Conservation (phyloP, 2,888 invertebrate species). For the Pachymerium ferrugineum region DNA sequence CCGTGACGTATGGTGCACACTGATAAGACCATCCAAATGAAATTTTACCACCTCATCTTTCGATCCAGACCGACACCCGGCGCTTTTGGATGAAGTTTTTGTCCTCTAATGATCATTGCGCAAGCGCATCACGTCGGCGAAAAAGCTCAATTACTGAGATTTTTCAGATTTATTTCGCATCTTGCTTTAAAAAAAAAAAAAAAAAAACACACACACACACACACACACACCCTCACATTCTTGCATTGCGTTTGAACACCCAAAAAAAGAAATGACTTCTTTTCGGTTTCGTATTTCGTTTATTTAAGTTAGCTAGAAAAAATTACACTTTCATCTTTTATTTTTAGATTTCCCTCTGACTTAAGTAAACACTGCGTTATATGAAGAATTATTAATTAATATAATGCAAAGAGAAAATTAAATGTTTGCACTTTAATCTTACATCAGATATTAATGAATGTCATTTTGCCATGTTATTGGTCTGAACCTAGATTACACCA, state of each 20-base stretch:
- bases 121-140: neutral
- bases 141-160: neutral
- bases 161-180: neutral
- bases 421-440: neutral
- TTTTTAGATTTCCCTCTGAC: too few species aligned
- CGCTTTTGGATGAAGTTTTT: neutral
- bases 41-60: constrained; percentile 8
- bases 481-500: constrained; percentile 13
- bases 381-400: too few species aligned
- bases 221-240: too few species aligned
- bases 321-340: too few species aligned
- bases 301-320: too few species aligned
- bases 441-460: neutral
- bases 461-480: neutral
- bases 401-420: neutral
- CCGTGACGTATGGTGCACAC: neutral
- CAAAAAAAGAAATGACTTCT: too few species aligned
- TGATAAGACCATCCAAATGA: constrained; percentile 3
- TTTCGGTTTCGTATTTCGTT: too few species aligned
- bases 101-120: neutral
- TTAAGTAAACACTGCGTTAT: too few species aligned
- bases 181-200: too few species aligned
- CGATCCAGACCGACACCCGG: neutral
- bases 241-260: too few species aligned
- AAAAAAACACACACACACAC: too few species aligned